Conservation (phyloP, 1,140 invertebrate species). For the Manduca sexta region DNA sequence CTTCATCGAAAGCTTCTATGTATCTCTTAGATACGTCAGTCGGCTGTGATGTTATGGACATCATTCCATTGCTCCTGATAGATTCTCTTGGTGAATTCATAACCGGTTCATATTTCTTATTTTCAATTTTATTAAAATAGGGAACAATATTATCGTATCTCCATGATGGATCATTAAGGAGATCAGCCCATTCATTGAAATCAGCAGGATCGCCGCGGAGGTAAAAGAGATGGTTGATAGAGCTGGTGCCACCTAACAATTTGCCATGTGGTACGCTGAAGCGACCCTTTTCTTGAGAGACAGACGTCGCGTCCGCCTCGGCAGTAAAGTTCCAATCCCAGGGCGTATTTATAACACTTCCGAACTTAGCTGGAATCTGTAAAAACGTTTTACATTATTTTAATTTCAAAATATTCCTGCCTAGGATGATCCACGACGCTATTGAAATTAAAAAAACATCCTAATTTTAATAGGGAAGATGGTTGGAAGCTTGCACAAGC, state of each 20-base stretch:
- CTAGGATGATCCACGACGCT: no score
- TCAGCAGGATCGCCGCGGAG: conserved; percentile 80
- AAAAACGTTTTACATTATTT: no score
- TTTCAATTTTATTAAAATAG: conserved; percentile 22
- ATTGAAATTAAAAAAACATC: no score
- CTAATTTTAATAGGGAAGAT: no score
- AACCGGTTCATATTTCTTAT: conserved; percentile 2
- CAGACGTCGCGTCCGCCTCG: not conserved
- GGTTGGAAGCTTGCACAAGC: no score
- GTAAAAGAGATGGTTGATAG: conserved; percentile 85
- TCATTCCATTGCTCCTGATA: conserved; percentile 10
- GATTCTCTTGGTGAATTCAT: not conserved
- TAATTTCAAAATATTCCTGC: no score
- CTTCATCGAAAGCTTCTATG: conserved; percentile 19
- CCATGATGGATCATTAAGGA: conserved; percentile 79
- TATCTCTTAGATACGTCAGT: conserved; percentile 1
- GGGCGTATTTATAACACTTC: not conserved
- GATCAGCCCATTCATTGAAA: conserved; percentile 78
- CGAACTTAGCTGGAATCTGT: no score
- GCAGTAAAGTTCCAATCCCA: conserved; percentile 8
- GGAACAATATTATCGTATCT: conserved; percentile 27
- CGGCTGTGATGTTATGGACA: conserved; percentile 5
- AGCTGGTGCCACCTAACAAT: conserved; percentile 78
- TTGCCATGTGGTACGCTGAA: conserved; percentile 38
- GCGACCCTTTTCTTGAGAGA: not conserved